Percentiles rank a stretch among this genome's conserved stretches.
These are phyloP conservation scores for Salvelinus namaycush DNA, from an alignment of 2,113 vertebrate species.

Conservation along the genomic window DNA sequence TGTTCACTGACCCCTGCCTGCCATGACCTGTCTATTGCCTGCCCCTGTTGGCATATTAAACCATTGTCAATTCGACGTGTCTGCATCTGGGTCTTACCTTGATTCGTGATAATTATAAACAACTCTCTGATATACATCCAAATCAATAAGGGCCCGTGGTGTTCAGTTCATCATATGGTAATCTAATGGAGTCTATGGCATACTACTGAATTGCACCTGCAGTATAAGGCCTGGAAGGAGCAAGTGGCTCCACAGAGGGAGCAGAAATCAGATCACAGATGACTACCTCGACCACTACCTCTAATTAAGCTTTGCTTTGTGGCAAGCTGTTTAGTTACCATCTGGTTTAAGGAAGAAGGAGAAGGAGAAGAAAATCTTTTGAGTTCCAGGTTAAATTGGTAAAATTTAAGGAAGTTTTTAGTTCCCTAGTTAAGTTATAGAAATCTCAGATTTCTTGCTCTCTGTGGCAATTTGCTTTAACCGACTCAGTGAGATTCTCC, in stretches of 20 bases:
- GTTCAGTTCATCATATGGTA: background rate
- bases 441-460: slow-evolving; percentile 69
- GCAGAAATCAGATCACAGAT: background rate
- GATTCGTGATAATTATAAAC: too few species aligned
- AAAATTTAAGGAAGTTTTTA: slow-evolving; percentile 79
- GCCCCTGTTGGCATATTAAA: too few species aligned
- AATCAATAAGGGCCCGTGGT: background rate
- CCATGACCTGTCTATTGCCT: too few species aligned
- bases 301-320: slow-evolving; percentile 15
- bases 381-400: slow-evolving; percentile 72
- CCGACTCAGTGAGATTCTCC: slow-evolving; percentile 37
- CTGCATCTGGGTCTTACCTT: too few species aligned
- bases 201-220: too few species aligned
- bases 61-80: too few species aligned
- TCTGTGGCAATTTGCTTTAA: slow-evolving; percentile 67
- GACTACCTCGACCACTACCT: background rate
- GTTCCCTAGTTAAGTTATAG: slow-evolving; percentile 77
- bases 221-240: too few species aligned
- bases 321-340: slow-evolving; percentile 60
- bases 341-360: slow-evolving; percentile 70
- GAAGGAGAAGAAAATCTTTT: slow-evolving; percentile 60
- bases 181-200: too few species aligned
- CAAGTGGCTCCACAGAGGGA: background rate
- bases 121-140: too few species aligned
- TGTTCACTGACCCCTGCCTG: too few species aligned